Percentiles rank a stretch among this genome's conserved stretches.
Evolutionary conservation across 2,113 vertebrate species (phyloP).

Genomic region (Plestiodon gilberti): DNA sequence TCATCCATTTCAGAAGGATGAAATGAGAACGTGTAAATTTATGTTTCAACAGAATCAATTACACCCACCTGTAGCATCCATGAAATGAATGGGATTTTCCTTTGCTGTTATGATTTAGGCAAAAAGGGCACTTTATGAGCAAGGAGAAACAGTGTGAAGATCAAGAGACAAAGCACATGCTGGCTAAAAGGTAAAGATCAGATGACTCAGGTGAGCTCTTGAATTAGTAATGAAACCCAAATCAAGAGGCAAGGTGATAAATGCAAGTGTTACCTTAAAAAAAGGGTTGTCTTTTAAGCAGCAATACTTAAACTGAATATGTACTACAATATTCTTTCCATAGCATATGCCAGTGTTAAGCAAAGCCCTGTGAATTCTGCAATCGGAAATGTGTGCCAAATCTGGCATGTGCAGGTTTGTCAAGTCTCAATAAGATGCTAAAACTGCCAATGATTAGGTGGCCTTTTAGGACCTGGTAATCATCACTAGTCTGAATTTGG

Average conservation of each 20-base stretch:
- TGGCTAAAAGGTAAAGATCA: constrained; percentile 47
- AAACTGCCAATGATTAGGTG: not conserved
- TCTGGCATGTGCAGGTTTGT: not conserved
- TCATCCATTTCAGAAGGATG: not conserved
- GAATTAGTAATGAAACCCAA: constrained; percentile 19
- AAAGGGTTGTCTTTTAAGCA: not conserved
- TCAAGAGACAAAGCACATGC: constrained; percentile 48
- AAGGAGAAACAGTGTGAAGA: constrained; percentile 37
- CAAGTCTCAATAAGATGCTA: not conserved
- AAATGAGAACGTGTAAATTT: not conserved
- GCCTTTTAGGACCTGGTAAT: not conserved
- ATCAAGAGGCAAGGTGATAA: constrained; percentile 16
- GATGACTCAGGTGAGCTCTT: constrained; percentile 21
- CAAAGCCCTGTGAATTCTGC: constrained; percentile 16
- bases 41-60: constrained; percentile 2
- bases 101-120: constrained; percentile 38
- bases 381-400: not conserved
- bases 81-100: constrained; percentile 25
- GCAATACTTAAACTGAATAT: not conserved
- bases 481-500: no score
- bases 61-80: constrained; percentile 49
- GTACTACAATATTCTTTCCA: constrained; percentile 4
- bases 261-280: constrained; percentile 8
- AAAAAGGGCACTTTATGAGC: constrained; percentile 47
- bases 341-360: not conserved